Evolutionary conservation across 92 coral and sea anemone genomes (phyloP).

Genomic region (Siderastrea siderea): DNA sequence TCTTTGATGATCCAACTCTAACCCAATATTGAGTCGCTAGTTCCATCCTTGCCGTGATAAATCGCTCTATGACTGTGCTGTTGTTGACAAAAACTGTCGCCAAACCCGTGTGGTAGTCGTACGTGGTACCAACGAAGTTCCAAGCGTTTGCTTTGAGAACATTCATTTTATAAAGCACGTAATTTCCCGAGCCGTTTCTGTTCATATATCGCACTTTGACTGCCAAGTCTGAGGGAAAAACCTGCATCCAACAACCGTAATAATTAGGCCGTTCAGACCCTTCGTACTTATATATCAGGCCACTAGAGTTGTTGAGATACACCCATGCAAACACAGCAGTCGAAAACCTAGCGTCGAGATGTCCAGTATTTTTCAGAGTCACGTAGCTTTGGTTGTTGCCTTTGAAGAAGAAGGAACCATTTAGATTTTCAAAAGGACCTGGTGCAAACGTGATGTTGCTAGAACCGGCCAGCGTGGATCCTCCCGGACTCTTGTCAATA

Average conservation of each 20-base stretch:
- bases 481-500: constrained; percentile 20
- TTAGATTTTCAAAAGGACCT: constrained; percentile 46
- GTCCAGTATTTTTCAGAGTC: background rate
- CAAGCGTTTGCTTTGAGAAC: constrained; percentile 24
- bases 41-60: constrained; percentile 41
- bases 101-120: constrained; percentile 57
- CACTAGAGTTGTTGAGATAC: constrained; percentile 5
- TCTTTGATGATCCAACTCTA: constrained; percentile 42
- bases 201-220: constrained; percentile 9
- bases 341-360: constrained; percentile 29
- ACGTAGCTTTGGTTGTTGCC: constrained; percentile 21
- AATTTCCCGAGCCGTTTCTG: background rate
- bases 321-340: constrained; percentile 26
- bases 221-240: background rate
- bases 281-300: constrained; percentile 17
- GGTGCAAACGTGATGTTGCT: constrained; percentile 12
- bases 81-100: constrained; percentile 62
- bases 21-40: constrained; percentile 47
- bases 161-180: constrained; percentile 6
- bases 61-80: constrained; percentile 40
- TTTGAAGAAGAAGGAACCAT: constrained; percentile 37
- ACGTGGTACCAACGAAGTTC: constrained; percentile 67
- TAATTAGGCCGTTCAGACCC: background rate
- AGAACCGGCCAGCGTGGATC: background rate
- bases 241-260: constrained; percentile 6